Base-by-base conservation (phyloP, 2,888 invertebrate genomes). In the Apodemia mormo region DNA sequence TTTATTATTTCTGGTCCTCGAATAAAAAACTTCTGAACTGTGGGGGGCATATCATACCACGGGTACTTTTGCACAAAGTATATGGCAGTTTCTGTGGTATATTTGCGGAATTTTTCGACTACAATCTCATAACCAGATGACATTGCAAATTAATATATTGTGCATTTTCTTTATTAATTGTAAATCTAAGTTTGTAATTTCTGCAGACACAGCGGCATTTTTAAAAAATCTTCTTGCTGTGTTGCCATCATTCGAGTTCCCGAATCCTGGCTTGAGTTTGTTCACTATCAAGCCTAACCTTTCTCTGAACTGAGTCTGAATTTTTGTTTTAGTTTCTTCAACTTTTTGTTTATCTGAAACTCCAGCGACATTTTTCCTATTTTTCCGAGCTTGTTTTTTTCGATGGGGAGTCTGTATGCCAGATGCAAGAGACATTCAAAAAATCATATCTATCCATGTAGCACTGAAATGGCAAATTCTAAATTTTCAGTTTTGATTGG, bases 341-440 rank as follows among this genome's bases (percentile, higher is more conserved):
- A 56, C 29, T 10, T 56, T 56, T 3, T 9, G 29, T 56, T 29
- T 56, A 29, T 56, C 56, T 56, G 56, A 56, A 56, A 56, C 29
- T 56, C 56, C 56, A 10, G 56, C 29, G 56, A 10, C 29, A 56
- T 56, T 56, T 56, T 56, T 56, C 56, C 2, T 56, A 10, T 56
- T 56, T 56, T 56, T 56, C 2, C 56, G 8, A 10, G 56, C 22
- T 12, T 58, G 58, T 58, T 33, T 58, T 58, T 58, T 58, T 58
- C 58, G 12, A 58, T 58, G 58, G 58, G 58, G 30, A 33, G 33
- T 58, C 29, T 58, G 58, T 58, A 58, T 10, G 58, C 58, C 58
- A 58, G 58, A 58, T 58, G 58, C 58, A 58, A 58, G 58, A 58
- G 58, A 10, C 58, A 58, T 58, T 58, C 58, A 58, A 58, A 58